A percentile compares a stretch with the other conserved stretches of the same genome.
Conservation (phyloP, 2,797 vertebrate genomes). For the Podargus strigoides region DNA sequence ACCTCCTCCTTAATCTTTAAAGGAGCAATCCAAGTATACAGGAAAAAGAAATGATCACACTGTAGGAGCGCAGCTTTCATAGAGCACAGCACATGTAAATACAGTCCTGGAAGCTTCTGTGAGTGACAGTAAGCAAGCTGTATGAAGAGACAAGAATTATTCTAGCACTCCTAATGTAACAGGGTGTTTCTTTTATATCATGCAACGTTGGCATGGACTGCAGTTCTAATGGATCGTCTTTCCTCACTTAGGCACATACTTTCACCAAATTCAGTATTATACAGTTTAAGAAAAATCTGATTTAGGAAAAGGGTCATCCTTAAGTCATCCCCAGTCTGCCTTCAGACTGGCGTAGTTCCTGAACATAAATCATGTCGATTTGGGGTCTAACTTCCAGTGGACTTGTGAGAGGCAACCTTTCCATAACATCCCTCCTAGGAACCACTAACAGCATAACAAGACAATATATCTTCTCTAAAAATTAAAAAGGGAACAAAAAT, state of each 20-base stretch:
- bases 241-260: background rate
- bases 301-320: background rate
- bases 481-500: slow-evolving; percentile 48
- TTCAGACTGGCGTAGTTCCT: background rate
- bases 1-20: background rate
- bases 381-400: background rate
- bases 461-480: slow-evolving; percentile 12
- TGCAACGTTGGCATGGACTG: background rate
- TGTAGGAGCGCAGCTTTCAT: background rate
- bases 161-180: background rate
- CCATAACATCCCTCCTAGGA: background rate
- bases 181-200: background rate
- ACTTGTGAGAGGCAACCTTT: background rate
- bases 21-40: background rate
- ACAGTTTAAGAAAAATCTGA: background rate
- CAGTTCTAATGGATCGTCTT: background rate
- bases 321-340: background rate
- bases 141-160: background rate
- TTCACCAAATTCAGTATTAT: background rate
- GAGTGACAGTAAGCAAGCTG: background rate
- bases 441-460: background rate
- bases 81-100: background rate
- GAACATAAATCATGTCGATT: background rate
- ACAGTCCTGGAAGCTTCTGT: background rate
- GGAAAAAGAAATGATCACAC: background rate